Percentiles rank a stretch among this genome's conserved stretches.
phyloP scores from a whole-genome alignment of 2,797 vertebrate species.

The Discoglossus pictus region DNA sequence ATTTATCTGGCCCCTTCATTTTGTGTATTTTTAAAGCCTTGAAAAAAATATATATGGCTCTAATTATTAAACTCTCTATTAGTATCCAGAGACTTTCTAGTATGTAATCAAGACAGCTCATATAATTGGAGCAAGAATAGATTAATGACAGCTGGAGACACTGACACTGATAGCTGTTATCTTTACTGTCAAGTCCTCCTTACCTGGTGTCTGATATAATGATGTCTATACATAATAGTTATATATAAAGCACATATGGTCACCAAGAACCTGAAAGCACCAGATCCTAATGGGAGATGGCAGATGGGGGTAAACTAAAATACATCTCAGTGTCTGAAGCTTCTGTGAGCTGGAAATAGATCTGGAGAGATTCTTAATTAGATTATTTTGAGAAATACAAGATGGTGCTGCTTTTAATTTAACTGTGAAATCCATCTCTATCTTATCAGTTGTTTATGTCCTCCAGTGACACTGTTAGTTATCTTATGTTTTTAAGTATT shows the following conservation, averaged over 20 bases:
- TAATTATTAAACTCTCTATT: no score
- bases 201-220: no score
- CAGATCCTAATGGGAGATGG: background rate
- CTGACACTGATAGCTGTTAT: no score
- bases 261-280: no score
- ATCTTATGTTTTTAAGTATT: no score
- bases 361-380: conserved; percentile 60
- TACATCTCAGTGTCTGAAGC: background rate
- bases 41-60: no score
- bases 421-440: conserved; percentile 41
- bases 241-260: no score
- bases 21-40: no score
- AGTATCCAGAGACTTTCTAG: no score
- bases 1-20: no score
- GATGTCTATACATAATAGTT: no score
- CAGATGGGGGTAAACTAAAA: background rate
- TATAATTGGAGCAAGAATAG: conserved; percentile 5
- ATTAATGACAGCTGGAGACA: background rate
- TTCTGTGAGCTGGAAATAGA: background rate
- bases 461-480: background rate
- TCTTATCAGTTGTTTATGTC: conserved; percentile 42
- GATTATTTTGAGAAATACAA: conserved; percentile 57
- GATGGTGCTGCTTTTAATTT: conserved; percentile 15
- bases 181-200: no score
- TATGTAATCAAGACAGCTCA: conserved; percentile 1